Percentiles rank a stretch among this genome's conserved stretches.
phyloP scores from a whole-genome alignment of 1,140 invertebrate genomes.

The Drosophila cardini region DNA sequence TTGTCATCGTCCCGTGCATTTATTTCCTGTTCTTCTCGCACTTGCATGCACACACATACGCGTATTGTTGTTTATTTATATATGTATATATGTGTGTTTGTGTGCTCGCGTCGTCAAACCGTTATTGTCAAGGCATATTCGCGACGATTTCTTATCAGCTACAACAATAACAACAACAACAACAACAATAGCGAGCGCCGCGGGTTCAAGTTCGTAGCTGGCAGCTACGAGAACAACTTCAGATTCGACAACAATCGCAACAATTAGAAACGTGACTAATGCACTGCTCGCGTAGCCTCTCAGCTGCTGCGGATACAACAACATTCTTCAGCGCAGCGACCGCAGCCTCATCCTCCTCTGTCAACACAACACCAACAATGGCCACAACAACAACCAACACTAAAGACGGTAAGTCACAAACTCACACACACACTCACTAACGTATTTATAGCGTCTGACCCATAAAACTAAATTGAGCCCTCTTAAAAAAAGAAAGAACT shows the following conservation, averaged over 20 bases:
- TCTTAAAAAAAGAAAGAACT: background rate
- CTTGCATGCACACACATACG: conserved; percentile 7
- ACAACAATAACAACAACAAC: conserved; percentile 20
- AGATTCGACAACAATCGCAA: conserved; percentile 36
- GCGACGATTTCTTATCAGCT: conserved; percentile 47
- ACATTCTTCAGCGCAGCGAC: conserved; percentile 67
- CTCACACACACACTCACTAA: background rate
- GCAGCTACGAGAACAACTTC: conserved; percentile 6
- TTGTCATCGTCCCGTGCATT: conserved; percentile 39
- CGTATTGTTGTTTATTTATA: conserved; percentile 27
- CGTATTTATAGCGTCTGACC: conserved; percentile 24
- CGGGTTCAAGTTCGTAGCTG: conserved; percentile 21
- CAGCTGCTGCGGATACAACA: conserved; percentile 80
- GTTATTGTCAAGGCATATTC: conserved; percentile 40
- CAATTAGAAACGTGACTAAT: conserved; percentile 68
- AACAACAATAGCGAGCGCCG: background rate
- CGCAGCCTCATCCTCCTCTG: conserved; percentile 58
- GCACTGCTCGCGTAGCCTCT: conserved; percentile 80
- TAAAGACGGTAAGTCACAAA: conserved; percentile 74
- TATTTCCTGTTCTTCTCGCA: conserved; percentile 45
- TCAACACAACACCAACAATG: conserved; percentile 73
- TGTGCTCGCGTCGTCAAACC: conserved; percentile 6
- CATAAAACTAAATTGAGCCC: conserved; percentile 20
- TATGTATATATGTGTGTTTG: conserved; percentile 12
- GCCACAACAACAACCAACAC: conserved; percentile 67